Conservation (phyloP, 1,140 invertebrate genomes). For the Monomorium pharaonis region DNA sequence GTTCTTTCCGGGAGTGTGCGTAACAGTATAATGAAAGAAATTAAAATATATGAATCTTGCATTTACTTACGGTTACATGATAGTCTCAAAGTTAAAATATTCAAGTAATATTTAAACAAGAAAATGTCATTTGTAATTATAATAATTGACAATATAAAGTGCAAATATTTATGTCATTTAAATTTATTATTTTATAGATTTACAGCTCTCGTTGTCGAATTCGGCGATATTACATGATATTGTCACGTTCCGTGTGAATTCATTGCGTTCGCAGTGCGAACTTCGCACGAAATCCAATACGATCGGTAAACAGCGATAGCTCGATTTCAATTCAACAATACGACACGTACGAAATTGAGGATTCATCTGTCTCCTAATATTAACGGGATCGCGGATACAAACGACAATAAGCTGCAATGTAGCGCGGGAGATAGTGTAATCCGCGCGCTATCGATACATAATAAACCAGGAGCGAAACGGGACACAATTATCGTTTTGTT, state of each 20-base stretch:
- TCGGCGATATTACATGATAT: neutral
- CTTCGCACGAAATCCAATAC: neutral
- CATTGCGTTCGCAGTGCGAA: neutral
- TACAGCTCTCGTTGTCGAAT: neutral
- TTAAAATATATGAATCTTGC: too few species aligned
- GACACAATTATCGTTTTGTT: conserved; percentile 41
- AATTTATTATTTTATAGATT: conserved; percentile 15
- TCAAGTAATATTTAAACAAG: neutral
- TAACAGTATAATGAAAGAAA: too few species aligned
- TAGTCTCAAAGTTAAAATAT: too few species aligned
- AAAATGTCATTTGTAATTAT: neutral
- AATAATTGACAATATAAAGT: neutral
- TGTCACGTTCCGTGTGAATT: conserved; percentile 12
- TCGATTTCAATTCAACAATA: conserved; percentile 31
- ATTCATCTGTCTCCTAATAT: conserved; percentile 29
- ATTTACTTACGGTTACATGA: too few species aligned
- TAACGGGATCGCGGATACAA: conserved; percentile 13
- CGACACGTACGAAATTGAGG: conserved; percentile 22
- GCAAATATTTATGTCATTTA: neutral
- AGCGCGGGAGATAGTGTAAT: conserved; percentile 24
- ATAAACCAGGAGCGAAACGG: conserved; percentile 13
- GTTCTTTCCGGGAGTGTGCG: too few species aligned
- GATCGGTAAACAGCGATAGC: conserved; percentile 1
- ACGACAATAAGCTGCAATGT: conserved; percentile 39
- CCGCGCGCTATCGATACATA: conserved; percentile 28